Evolutionary conservation across 2,888 invertebrate genomes (phyloP).

Genomic region (Minunthozetes semirufus): DNA sequence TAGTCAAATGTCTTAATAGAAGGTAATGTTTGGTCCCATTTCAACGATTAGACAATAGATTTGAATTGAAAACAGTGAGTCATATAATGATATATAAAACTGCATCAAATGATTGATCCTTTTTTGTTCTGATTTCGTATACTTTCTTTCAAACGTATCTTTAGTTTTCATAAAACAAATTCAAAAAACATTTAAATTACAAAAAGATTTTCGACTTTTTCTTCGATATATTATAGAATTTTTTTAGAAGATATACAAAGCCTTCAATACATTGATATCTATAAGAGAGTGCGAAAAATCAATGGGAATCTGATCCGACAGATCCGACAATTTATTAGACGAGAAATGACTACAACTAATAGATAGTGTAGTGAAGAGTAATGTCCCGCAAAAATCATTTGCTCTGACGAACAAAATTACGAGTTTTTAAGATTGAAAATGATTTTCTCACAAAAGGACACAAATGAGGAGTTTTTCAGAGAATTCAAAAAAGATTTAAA

Average conservation of each 20-base stretch:
- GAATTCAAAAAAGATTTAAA: neutral
- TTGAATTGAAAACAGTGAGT: neutral
- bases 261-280: no score
- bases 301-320: no score
- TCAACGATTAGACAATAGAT: neutral
- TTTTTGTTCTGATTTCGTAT: neutral
- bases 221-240: no score
- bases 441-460: neutral
- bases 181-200: neutral
- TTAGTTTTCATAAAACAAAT: neutral
- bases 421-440: neutral
- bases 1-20: neutral
- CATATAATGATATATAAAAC: neutral
- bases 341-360: neutral
- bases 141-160: neutral
- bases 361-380: neutral
- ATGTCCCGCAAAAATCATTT: neutral
- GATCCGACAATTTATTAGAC: neutral
- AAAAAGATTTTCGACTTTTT: no score
- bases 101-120: neutral
- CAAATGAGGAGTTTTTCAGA: neutral
- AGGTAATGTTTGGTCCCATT: neutral
- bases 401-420: neutral
- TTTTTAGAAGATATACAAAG: no score
- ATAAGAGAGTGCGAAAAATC: no score